phyloP scores from a whole-genome alignment of 2,113 vertebrate genomes.

The Tyrannus savana region DNA sequence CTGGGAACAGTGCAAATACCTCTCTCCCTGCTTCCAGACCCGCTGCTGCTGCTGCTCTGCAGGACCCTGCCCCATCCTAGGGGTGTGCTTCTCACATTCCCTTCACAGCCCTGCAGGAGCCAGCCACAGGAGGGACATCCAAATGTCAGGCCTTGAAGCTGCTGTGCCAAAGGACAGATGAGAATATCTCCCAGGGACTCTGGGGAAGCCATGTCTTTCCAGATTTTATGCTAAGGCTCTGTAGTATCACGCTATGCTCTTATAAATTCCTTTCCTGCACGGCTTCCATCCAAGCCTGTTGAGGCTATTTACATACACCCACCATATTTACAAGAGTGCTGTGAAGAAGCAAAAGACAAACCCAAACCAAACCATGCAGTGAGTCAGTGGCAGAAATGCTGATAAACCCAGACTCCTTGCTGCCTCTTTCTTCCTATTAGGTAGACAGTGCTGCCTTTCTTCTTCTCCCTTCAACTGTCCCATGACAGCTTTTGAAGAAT shows the following conservation, averaged over 20 bases:
- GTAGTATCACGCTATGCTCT: background rate
- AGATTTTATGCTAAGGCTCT: background rate
- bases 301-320: conserved; percentile 37
- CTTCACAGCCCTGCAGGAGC: background rate
- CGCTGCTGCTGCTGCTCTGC: background rate
- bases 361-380: background rate
- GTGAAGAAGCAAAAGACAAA: conserved; percentile 62
- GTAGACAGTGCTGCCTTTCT: background rate
- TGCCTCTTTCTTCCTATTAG: background rate
- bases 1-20: background rate
- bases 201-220: background rate
- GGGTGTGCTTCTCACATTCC: background rate
- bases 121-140: background rate
- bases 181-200: background rate
- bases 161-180: background rate
- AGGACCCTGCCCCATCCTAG: background rate
- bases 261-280: conserved; percentile 1
- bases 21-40: background rate
- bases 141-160: conserved; percentile 21
- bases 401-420: background rate
- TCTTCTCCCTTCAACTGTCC: background rate
- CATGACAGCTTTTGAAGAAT: background rate
- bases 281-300: conserved; percentile 14
- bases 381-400: conserved; percentile 32
- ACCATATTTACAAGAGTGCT: conserved; percentile 48